These are phyloP conservation scores for Circaetus cinerascens DNA, from an alignment of 2,113 vertebrate species.

Conservation along the genomic window DNA sequence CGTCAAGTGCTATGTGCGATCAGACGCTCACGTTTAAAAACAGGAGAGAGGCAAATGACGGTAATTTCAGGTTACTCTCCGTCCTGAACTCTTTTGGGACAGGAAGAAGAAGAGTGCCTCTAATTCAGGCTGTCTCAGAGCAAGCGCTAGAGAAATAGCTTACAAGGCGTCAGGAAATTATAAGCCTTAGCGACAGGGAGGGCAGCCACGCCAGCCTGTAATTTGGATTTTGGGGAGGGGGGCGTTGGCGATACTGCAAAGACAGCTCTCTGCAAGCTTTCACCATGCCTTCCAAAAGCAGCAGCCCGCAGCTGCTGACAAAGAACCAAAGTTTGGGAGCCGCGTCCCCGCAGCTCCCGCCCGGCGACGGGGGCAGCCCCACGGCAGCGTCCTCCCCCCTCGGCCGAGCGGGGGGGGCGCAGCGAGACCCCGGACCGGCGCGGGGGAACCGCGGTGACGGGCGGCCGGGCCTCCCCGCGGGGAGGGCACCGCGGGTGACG, in stretches of 20 bases:
- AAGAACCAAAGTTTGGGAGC: background rate
- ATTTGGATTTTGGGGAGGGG: background rate
- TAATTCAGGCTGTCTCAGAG: background rate
- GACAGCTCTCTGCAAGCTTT: background rate
- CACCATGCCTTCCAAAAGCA: background rate
- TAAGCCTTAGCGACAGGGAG: background rate
- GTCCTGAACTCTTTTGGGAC: background rate
- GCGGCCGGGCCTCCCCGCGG: too few relatives aligned
- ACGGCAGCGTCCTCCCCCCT: background rate
- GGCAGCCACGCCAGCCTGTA: background rate
- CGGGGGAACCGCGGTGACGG: too few relatives aligned
- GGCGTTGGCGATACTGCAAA: background rate
- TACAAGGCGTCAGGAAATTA: background rate
- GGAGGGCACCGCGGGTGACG: too few relatives aligned
- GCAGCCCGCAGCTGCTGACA: background rate
- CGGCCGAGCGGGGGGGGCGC: too few relatives aligned
- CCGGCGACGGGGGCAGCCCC: too few relatives aligned
- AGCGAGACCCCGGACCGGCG: too few relatives aligned
- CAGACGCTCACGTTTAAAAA: background rate
- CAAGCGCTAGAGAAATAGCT: background rate
- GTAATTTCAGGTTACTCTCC: background rate
- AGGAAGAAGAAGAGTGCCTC: background rate
- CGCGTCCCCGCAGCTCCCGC: background rate
- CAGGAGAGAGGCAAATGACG: background rate
- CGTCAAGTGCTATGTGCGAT: rapidly evolving